Evolutionary conservation across 2,797 vertebrate genomes (phyloP), one percentile per base, ranked within the genome.

Genomic region (Poeciliopsis turneri): DNA sequence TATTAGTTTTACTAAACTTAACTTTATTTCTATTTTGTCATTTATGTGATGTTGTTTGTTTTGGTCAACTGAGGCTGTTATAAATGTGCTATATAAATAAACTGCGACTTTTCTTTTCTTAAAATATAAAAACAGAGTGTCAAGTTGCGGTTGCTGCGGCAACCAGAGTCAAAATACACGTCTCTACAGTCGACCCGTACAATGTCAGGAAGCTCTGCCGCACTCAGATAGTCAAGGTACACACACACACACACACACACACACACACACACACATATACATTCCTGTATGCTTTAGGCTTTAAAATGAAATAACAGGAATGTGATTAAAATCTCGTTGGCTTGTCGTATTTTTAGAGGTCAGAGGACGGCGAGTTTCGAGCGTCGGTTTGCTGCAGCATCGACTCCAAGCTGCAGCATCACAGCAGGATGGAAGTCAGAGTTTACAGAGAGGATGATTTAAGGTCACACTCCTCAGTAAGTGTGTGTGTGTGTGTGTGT

Each of bases 191-290:
- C 0, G 73, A 86, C 68, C 69, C 76, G 0, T 72, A 81, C 76
- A 68, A 47, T 5, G 51, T 81, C 77, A 88, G 82, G 86, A 88
- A 82, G 46, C 49, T 76, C 85, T 76, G 84, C 68, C 72, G 81
- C 64, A 41, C 76, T 41, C 39, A 75, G 51, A 81, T 45, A 72
- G 33, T n/a, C 18, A 46, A 82, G 83, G 79, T 87, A 84, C 33
- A 49, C 47, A 49, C 18, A 49, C 47, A 51, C 47, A 49, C 47
- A 18, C 47, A 51, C 49, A 25, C 51, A 53, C 49, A 53, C 7
- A 23, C 49, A 23, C 49, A 23, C 49, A 51, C 20, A 8, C 20
- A 51, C 51, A 51, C 49, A 25, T 20, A 53, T 23, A 1, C 23
- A 11, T 25, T 25, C 36, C 66, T 68, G 20, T 2, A 13, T 25